A percentile compares a stretch with the other conserved stretches of the same genome.
These are phyloP conservation scores for Morbakka virulenta DNA, from an alignment of 30 jellyfish, hydroid and myxozoan species.

Conservation along the genomic window DNA sequence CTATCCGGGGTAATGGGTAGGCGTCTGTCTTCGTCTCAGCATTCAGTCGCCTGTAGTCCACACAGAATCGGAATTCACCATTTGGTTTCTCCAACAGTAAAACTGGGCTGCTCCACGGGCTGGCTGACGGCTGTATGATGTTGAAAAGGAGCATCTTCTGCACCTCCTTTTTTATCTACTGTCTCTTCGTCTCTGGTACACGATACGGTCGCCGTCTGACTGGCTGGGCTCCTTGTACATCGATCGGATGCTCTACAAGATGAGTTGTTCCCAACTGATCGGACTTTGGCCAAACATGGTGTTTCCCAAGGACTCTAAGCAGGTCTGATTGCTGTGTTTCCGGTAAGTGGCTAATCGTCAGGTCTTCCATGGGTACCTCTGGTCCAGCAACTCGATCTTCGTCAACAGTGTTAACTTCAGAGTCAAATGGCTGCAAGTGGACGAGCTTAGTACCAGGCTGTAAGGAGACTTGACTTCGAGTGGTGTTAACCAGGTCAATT, in stretches of 20 bases:
- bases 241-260: constrained; percentile 48
- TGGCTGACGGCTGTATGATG: constrained; percentile 43
- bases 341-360: constrained; percentile 4
- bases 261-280: constrained; percentile 36
- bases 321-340: constrained; percentile 33
- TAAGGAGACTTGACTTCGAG: constrained; percentile 40
- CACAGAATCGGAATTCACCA: constrained; percentile 42
- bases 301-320: constrained; percentile 21
- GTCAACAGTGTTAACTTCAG: neutral
- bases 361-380: constrained; percentile 44
- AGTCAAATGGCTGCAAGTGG: constrained; percentile 49
- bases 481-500: constrained; percentile 53
- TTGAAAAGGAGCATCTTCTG: constrained; percentile 49
- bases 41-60: constrained; percentile 36
- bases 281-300: constrained; percentile 30
- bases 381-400: neutral
- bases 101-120: constrained; percentile 54
- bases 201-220: constrained; percentile 47
- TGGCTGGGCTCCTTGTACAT: constrained; percentile 59
- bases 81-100: constrained; percentile 34
- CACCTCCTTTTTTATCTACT: constrained; percentile 20
- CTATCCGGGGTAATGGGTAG: constrained; percentile 31
- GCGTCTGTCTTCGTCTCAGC: constrained; percentile 32
- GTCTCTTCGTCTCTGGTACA: constrained; percentile 45
- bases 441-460: constrained; percentile 59